phyloP scores from a whole-genome alignment of 2,888 invertebrate species.

The Lepidocyrtoides sp. region DNA sequence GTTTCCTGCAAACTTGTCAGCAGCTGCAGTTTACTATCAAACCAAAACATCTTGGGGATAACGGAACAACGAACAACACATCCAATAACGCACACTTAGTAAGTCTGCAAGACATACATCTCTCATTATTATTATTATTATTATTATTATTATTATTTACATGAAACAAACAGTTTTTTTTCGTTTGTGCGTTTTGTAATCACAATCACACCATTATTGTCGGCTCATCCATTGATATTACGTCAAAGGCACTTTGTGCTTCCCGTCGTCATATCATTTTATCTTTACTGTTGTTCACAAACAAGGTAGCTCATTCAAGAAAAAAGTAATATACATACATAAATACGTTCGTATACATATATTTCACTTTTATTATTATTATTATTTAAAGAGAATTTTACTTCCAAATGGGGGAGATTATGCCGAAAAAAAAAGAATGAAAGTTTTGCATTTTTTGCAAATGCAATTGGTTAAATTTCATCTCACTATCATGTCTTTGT shows the following conservation, averaged over 20 bases:
- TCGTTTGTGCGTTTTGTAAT: constrained; percentile 22
- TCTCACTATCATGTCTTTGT: background rate
- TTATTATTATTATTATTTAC: constrained; percentile 1
- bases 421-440: background rate
- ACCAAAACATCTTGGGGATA: background rate
- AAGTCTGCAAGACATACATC: background rate
- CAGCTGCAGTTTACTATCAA: background rate
- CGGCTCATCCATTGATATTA: constrained; percentile 8
- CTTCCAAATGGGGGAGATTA: background rate
- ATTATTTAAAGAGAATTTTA: background rate
- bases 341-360: background rate
- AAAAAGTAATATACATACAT: no score
- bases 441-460: background rate
- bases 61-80: background rate
- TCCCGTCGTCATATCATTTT: background rate
- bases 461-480: constrained; percentile 18
- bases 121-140: background rate
- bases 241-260: constrained; percentile 5
- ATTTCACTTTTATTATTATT: constrained; percentile 8
- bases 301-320: constrained; percentile 6
- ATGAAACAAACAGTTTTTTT: background rate
- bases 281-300: background rate
- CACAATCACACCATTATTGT: constrained; percentile 17
- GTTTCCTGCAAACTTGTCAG: background rate
- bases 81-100: background rate